Conservation (phyloP, 2,888 invertebrate species). For the Entomobrya multifasciata region DNA sequence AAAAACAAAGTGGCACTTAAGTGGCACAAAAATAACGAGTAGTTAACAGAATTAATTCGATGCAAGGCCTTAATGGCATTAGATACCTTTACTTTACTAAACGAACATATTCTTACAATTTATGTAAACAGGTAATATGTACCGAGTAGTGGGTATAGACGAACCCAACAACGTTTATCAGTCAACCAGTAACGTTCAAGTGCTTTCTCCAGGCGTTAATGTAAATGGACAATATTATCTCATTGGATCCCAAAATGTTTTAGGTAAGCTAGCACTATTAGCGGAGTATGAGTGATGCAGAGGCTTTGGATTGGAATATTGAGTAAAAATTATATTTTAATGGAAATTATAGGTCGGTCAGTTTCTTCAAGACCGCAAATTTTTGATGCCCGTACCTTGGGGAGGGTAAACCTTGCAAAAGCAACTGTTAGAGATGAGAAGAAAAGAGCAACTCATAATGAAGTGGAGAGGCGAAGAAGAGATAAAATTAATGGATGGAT, state of each 20-base stretch:
- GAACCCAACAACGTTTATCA: slow-evolving; percentile 75
- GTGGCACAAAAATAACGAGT: no score
- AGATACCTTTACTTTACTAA: no score
- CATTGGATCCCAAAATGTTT: slow-evolving; percentile 90
- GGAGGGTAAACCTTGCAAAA: slow-evolving; percentile 74
- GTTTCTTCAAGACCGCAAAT: slow-evolving; percentile 77
- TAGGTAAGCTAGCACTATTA: slow-evolving; percentile 82
- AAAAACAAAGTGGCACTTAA: no score
- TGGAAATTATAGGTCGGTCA: slow-evolving; percentile 68
- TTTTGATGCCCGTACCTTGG: slow-evolving; percentile 76
- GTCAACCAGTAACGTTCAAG: slow-evolving; percentile 73
- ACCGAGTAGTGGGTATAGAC: slow-evolving; percentile 86
- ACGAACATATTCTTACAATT: no score
- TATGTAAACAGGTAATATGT: slow-evolving; percentile 83
- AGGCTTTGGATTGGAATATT: no score
- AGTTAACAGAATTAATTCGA: no score
- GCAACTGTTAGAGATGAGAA: slow-evolving; percentile 77
- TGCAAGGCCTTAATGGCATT: no score
- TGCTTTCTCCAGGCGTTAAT: slow-evolving; percentile 74
- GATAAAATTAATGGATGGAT: slow-evolving; percentile 99
- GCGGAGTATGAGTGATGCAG: background rate
- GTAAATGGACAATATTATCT: slow-evolving; percentile 87
- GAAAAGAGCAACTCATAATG: slow-evolving; percentile 95
- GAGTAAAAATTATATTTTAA: no score
- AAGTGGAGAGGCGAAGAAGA: slow-evolving; percentile 94